phyloP scores from a whole-genome alignment of 2,113 vertebrate genomes.

The Aptenodytes patagonicus region DNA sequence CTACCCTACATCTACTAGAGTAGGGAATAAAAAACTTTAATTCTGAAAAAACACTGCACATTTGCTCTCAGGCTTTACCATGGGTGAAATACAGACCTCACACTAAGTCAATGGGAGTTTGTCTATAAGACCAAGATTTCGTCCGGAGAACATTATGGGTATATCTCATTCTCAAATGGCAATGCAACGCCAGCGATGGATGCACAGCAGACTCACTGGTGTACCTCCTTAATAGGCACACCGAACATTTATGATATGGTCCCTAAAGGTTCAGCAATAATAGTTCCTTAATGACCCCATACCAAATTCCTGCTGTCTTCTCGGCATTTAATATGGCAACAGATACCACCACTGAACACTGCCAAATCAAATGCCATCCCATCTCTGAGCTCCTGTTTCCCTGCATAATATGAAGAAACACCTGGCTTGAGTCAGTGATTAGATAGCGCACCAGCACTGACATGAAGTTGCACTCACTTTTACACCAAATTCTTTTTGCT shows the following conservation, averaged over 20 bases:
- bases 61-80: background rate
- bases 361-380: background rate
- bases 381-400: background rate
- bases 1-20: background rate
- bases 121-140: background rate
- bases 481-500: background rate
- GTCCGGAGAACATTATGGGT: background rate
- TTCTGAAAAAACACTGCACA: background rate
- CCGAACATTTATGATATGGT: background rate
- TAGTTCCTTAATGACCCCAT: background rate
- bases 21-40: background rate
- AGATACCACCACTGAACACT: background rate
- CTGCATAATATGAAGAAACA: background rate
- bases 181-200: accelerated
- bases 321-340: background rate
- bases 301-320: background rate
- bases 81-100: background rate
- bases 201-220: background rate
- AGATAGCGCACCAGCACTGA: background rate
- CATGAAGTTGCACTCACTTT: background rate
- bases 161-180: background rate
- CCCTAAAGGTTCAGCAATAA: background rate
- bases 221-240: background rate
- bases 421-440: background rate
- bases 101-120: background rate